phyloP scores from a whole-genome alignment of 2,797 vertebrate genomes.

The Lepus townsendii region DNA sequence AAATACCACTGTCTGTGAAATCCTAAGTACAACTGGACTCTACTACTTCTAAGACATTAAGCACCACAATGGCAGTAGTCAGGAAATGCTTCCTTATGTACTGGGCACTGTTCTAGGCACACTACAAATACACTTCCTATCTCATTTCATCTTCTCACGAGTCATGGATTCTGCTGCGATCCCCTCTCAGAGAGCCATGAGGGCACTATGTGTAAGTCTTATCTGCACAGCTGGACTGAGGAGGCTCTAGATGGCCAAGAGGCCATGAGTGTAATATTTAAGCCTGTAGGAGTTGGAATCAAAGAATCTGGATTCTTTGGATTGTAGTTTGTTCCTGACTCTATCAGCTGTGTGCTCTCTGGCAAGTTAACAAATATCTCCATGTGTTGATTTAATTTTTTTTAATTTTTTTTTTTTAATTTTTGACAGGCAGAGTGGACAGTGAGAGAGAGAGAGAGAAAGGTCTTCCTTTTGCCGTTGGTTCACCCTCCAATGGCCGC shows the following conservation, averaged over 20 bases:
- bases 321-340: neutral
- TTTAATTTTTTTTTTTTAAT: no score
- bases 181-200: neutral
- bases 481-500: no score
- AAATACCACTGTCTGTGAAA: neutral
- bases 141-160: conserved; percentile 12
- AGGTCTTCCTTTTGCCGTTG: no score
- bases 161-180: neutral
- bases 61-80: neutral
- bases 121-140: neutral
- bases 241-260: neutral
- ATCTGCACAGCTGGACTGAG: neutral
- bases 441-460: no score
- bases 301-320: neutral
- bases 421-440: no score
- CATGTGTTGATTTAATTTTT: neutral
- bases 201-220: neutral
- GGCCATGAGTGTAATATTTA: neutral
- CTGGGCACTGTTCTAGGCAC: neutral
- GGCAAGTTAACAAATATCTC: neutral
- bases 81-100: neutral
- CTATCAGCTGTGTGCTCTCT: neutral
- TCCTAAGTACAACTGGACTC: neutral
- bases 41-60: neutral
- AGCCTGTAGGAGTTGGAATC: neutral